These are phyloP conservation scores for Drosophila tristis DNA, from an alignment of 1,140 invertebrate species.

Conservation along the genomic window DNA sequence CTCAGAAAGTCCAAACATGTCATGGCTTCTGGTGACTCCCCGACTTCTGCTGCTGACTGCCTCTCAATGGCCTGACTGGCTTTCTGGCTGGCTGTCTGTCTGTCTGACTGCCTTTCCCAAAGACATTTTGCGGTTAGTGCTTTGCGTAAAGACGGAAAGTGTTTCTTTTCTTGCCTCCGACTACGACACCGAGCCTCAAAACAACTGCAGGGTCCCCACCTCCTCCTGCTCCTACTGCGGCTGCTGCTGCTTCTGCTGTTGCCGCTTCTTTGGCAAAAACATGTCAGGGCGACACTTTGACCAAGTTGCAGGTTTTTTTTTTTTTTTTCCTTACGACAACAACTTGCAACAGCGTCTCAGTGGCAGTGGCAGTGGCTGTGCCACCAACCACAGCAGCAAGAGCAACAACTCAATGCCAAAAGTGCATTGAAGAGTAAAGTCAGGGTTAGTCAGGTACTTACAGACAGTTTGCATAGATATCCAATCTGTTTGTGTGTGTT, in stretches of 20 bases:
- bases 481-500: conserved; percentile 22
- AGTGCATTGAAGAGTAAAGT: conserved; percentile 79
- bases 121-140: conserved; percentile 58
- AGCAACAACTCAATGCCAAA: conserved; percentile 78
- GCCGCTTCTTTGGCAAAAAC: conserved; percentile 33
- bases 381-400: conserved; percentile 20
- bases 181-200: too few species aligned
- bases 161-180: conserved; percentile 51
- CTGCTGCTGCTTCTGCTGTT: conserved; percentile 8
- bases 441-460: conserved; percentile 60
- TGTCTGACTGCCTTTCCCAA: conserved; percentile 56
- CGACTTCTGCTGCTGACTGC: conserved; percentile 13
- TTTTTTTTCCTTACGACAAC: conserved; percentile 38
- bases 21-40: conserved; percentile 36
- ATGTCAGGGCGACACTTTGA: conserved; percentile 76
- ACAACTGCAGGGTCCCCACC: too few species aligned
- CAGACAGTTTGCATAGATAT: conserved; percentile 57
- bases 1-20: conserved; percentile 77
- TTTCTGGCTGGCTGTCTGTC: not conserved
- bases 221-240: not conserved
- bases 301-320: conserved; percentile 65
- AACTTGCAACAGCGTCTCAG: conserved; percentile 37
- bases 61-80: conserved; percentile 1
- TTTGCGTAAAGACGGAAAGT: conserved; percentile 71
- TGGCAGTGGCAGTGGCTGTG: conserved; percentile 31